Evolutionary conservation across 2,797 vertebrate species (phyloP).

Genomic region (Tolypeutes matacus): DNA sequence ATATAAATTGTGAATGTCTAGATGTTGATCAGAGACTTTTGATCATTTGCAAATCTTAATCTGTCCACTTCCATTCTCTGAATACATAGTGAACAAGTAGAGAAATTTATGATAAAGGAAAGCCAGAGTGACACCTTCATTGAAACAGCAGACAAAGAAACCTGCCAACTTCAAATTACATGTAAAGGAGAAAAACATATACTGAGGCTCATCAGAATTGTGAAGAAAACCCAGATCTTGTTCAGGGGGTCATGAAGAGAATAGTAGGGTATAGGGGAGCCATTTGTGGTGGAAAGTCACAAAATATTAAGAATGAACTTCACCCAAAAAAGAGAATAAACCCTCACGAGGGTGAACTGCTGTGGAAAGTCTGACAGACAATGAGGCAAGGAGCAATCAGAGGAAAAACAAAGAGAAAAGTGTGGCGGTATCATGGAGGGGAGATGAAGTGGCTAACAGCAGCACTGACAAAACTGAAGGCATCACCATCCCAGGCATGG

Average conservation of each 20-base stretch:
- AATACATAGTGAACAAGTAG: not conserved
- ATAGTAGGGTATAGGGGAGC: not conserved
- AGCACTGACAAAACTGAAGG: not conserved
- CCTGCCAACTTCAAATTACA: not conserved
- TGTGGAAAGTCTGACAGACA: not conserved
- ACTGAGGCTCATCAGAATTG: not conserved
- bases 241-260: not conserved
- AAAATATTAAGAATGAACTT: not conserved
- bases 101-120: not conserved
- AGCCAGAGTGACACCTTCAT: not conserved
- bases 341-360: too few species aligned
- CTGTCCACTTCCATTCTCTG: not conserved
- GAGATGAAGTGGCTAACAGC: not conserved
- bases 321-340: too few species aligned
- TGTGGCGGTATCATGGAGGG: not conserved
- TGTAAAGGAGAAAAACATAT: not conserved
- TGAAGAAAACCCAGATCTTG: not conserved
- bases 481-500: not conserved
- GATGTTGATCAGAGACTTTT: not conserved
- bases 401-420: not conserved
- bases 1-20: not conserved
- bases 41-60: not conserved
- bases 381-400: not conserved
- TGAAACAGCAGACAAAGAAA: not conserved
- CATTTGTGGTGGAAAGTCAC: not conserved